Conservation (phyloP, 2,113 vertebrate species). For the Eira barbara region DNA sequence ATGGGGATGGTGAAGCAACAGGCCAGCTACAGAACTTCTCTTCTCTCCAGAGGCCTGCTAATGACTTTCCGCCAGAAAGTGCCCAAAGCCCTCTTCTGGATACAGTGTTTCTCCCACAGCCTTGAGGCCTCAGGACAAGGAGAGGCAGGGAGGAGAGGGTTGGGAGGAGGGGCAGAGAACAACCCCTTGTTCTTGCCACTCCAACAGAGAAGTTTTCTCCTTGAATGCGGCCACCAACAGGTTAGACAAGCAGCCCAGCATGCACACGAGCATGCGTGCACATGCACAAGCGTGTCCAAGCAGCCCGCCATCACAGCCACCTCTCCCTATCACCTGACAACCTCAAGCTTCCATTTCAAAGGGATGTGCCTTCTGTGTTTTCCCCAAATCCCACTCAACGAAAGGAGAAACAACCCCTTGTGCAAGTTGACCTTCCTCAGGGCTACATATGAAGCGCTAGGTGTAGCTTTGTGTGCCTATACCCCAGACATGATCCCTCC, state of each 20-base stretch:
- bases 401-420: background rate
- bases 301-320: conserved; percentile 53
- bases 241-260: conserved; percentile 63
- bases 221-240: background rate
- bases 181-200: conserved; percentile 45
- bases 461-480: background rate
- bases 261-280: conserved; percentile 61
- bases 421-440: conserved; percentile 9
- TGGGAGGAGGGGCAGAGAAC: background rate
- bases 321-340: conserved; percentile 42
- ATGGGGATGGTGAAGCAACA: conserved; percentile 19
- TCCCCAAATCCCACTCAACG: conserved; percentile 8
- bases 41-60: conserved; percentile 42
- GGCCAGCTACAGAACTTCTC: conserved; percentile 41
- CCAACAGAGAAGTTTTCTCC: conserved; percentile 60
- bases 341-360: conserved; percentile 50
- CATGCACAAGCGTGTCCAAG: conserved; percentile 54
- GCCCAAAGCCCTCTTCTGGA: conserved; percentile 31
- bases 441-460: background rate
- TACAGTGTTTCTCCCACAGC: conserved; percentile 57
- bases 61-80: background rate
- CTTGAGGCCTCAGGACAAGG: conserved; percentile 28
- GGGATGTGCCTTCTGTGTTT: conserved; percentile 16
- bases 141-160: background rate
- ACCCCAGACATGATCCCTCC: background rate